Evolutionary conservation across 64 coral and sea anemone genomes (phyloP).

Genomic region (Stichodactyla mertensii): DNA sequence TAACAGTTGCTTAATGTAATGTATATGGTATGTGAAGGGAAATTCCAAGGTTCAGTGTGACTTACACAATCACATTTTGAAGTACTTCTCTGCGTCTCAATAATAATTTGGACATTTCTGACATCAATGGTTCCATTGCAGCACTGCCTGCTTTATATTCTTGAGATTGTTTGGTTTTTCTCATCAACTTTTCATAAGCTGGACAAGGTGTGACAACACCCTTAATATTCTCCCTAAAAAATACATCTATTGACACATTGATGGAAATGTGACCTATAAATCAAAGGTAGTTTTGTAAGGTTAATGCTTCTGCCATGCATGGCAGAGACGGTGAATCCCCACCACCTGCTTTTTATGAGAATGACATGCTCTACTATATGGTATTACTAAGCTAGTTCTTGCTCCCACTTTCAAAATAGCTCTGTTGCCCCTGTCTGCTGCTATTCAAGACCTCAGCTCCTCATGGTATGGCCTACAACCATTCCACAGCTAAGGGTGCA

Average conservation of each 20-base stretch:
- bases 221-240: background rate
- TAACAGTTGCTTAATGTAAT: too few species aligned
- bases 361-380: too few species aligned
- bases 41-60: background rate
- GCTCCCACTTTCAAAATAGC: too few species aligned
- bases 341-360: too few species aligned
- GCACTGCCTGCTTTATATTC: background rate
- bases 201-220: background rate
- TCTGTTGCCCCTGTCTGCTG: too few species aligned
- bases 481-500: too few species aligned
- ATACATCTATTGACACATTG: background rate
- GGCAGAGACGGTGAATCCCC: too few species aligned
- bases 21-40: too few species aligned
- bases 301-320: background rate
- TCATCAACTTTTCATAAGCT: background rate
- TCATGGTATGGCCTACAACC: too few species aligned
- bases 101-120: background rate
- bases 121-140: conserved; percentile 13
- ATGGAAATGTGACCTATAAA: background rate
- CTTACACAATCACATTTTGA: background rate
- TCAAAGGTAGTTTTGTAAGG: background rate
- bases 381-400: too few species aligned
- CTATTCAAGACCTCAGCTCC: too few species aligned
- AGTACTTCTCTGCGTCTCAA: background rate
- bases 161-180: background rate